A percentile compares a stretch with the other conserved stretches of the same genome.
These are phyloP conservation scores for Slavum lentiscoides DNA, from an alignment of 2,888 invertebrate genomes.

Conservation along the genomic window DNA sequence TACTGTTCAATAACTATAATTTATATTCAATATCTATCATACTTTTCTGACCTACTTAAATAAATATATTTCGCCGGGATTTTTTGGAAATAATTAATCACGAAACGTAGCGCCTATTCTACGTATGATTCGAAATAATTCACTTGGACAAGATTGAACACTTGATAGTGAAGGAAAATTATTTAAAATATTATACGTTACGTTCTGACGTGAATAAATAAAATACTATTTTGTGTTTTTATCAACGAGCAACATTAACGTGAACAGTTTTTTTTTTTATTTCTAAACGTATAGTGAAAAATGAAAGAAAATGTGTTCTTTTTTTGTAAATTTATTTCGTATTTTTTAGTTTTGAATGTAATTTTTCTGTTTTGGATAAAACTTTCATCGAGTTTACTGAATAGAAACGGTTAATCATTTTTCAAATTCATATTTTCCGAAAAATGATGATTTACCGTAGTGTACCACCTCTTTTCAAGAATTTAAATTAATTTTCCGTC, in stretches of 20 bases:
- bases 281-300: background rate
- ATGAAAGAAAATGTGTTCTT: no score
- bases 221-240: background rate
- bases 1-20: constrained; percentile 22
- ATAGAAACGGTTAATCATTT: no score
- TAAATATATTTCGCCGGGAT: background rate
- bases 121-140: constrained; percentile 16
- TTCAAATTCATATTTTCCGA: no score
- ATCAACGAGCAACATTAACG: background rate
- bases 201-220: background rate
- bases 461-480: no score
- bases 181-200: constrained; percentile 22
- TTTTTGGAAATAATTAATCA: constrained; percentile 9
- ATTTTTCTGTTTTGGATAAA: no score
- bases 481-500: no score
- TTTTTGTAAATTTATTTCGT: no score
- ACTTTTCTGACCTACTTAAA: background rate
- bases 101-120: background rate
- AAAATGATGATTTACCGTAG: no score
- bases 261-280: background rate
- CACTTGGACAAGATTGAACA: constrained; percentile 19
- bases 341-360: no score
- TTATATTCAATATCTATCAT: constrained; percentile 12
- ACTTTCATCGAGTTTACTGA: no score
- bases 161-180: constrained; percentile 9